Evolutionary conservation across 2,797 vertebrate genomes (phyloP).

Genomic region (Gadopsis bispinosus): DNA sequence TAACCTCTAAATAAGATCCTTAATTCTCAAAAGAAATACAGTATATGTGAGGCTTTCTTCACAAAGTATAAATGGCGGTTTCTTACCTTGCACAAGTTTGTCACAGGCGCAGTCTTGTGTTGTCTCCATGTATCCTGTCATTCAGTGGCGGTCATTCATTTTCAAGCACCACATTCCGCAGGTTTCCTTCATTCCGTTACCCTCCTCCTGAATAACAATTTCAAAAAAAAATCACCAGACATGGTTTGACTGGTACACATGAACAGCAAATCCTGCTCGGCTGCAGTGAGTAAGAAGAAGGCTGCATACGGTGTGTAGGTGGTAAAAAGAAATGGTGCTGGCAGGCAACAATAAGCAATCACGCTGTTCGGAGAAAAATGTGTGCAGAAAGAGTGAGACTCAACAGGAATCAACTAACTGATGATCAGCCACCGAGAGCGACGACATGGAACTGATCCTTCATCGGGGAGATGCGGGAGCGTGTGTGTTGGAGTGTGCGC

Average conservation of each 20-base stretch:
- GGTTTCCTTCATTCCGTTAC: not conserved
- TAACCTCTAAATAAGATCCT: not conserved
- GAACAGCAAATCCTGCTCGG: not conserved
- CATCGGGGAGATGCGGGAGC: not conserved
- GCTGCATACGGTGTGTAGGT: not conserved
- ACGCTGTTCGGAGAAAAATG: not conserved
- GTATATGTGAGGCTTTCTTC: not conserved
- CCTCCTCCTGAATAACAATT: conserved; percentile 5
- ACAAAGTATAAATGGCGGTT: not conserved
- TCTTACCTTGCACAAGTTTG: conserved; percentile 63
- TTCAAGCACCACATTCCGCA: conserved; percentile 26
- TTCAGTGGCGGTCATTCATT: conserved; percentile 18
- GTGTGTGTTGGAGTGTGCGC: not conserved
- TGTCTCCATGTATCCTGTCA: conserved; percentile 67
- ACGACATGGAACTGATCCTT: not conserved
- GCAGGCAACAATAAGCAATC: not conserved
- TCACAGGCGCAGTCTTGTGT: conserved; percentile 41
- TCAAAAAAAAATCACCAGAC: not conserved
- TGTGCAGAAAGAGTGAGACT: conserved; percentile 3
- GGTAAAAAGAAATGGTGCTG: not conserved
- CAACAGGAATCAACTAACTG: not conserved
- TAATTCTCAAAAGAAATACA: not conserved
- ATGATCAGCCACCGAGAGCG: conserved; percentile 14
- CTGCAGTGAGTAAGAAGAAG: not conserved
- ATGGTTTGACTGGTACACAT: conserved; percentile 8